Conservation (phyloP, 2,113 vertebrate genomes). For the Rynchops niger region DNA sequence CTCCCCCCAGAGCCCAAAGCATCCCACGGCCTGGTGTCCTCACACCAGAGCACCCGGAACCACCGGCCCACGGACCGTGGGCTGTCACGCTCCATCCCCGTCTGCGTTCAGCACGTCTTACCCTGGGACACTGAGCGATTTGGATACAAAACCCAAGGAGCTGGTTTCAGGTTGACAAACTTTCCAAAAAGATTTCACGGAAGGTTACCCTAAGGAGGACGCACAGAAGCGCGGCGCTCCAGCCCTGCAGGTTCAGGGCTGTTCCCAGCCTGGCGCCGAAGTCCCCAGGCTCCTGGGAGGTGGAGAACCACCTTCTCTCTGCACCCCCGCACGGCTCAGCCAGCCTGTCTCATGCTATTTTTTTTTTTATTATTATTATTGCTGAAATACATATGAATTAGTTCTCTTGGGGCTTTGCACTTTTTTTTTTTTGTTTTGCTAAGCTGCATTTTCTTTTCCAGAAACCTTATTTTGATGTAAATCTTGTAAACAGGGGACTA, state of each 20-base stretch:
- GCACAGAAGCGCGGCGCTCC: background rate
- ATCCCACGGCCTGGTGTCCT: accelerated
- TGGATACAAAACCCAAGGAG: background rate
- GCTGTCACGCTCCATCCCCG: accelerated
- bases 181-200: background rate
- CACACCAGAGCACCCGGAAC: background rate
- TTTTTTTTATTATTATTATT: background rate
- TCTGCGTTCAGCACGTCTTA: accelerated
- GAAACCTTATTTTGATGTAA: slow-evolving; percentile 61
- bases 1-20: accelerated
- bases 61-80: accelerated
- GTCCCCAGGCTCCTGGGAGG: background rate
- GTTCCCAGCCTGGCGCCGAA: background rate
- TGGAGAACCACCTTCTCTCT: background rate
- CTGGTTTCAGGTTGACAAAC: accelerated
- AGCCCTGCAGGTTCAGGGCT: accelerated
- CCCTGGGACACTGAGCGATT: accelerated
- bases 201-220: accelerated
- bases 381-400: slow-evolving; percentile 17
- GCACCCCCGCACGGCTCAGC: background rate
- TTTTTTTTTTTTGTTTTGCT: slow-evolving; percentile 49
- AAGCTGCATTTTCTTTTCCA: slow-evolving; percentile 53
- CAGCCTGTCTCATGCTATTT: background rate
- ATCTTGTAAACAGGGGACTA: slow-evolving; percentile 49
- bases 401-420: slow-evolving; percentile 32